Conservation (phyloP, 1,140 invertebrate genomes). For the Pectinophora gossypiella region DNA sequence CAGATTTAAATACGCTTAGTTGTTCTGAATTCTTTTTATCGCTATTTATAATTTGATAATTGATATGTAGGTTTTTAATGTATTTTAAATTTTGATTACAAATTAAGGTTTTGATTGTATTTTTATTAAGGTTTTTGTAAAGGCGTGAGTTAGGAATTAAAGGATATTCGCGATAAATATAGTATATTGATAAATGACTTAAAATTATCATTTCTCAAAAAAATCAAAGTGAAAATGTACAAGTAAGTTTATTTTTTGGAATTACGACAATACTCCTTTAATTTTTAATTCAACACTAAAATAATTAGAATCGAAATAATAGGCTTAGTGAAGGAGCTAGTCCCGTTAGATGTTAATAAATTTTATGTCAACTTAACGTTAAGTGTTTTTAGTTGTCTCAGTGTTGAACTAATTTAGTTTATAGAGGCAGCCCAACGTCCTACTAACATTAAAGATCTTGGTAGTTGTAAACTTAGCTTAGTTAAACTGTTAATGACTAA, state of each 20-base stretch:
- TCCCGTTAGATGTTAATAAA: slow-evolving; percentile 57
- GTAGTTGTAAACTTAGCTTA: slow-evolving; percentile 24
- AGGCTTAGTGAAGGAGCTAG: slow-evolving; percentile 64
- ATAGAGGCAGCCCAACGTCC: slow-evolving; percentile 26
- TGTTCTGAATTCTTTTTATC: slow-evolving; percentile 47
- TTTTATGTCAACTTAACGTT: slow-evolving; percentile 46
- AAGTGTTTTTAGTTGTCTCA: slow-evolving; percentile 40
- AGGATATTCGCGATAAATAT: too few relatives aligned
- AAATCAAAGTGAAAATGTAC: too few relatives aligned
- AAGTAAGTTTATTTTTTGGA: too few relatives aligned
- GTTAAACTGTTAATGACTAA: too few relatives aligned
- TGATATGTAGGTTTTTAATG: slow-evolving; percentile 33
- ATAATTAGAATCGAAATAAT: slow-evolving; percentile 23
- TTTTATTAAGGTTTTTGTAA: slow-evolving; percentile 25
- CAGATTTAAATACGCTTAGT: slow-evolving; percentile 49
- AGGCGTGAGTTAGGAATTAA: slow-evolving; percentile 4
- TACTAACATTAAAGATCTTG: slow-evolving; percentile 31
- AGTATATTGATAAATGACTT: too few relatives aligned
- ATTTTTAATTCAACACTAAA: neutral
- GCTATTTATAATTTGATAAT: slow-evolving; percentile 37
- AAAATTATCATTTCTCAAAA: too few relatives aligned
- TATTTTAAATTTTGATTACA: slow-evolving; percentile 36
- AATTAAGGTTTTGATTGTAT: slow-evolving; percentile 27
- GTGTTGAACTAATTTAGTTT: slow-evolving; percentile 29
- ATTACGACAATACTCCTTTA: slow-evolving; percentile 1